phyloP scores from a whole-genome alignment of 1,140 invertebrate genomes.

The Hylaeus anthracinus region DNA sequence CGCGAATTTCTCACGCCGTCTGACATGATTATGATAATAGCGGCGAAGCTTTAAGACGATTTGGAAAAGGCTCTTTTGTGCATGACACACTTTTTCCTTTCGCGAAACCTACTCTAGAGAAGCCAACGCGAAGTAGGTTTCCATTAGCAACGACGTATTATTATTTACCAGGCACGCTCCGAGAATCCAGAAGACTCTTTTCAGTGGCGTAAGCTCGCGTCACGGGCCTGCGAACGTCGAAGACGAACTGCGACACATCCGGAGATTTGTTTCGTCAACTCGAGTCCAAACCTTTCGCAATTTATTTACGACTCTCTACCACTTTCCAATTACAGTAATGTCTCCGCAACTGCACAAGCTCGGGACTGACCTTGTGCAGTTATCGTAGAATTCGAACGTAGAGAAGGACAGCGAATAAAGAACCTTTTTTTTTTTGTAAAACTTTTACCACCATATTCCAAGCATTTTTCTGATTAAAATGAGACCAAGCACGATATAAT shows the following conservation, averaged over 20 bases:
- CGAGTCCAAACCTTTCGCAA: not conserved
- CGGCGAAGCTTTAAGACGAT: conserved; percentile 57
- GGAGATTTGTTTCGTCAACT: conserved; percentile 4
- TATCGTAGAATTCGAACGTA: too few species aligned
- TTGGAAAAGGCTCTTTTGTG: conserved; percentile 63
- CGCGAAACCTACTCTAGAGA: conserved; percentile 62
- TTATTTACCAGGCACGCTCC: conserved; percentile 59
- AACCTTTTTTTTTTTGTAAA: too few species aligned
- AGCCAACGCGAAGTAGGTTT: conserved; percentile 65
- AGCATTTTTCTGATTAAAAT: too few species aligned
- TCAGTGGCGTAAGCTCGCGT: conserved; percentile 34
- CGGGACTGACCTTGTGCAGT: too few species aligned
- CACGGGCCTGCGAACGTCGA: not conserved
- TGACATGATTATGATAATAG: conserved; percentile 35
- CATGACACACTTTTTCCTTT: conserved; percentile 65
- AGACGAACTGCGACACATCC: not conserved
- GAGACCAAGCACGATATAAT: too few species aligned
- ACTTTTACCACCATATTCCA: too few species aligned
- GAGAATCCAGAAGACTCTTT: conserved; percentile 58
- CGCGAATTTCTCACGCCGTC: conserved; percentile 1
- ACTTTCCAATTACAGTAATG: too few species aligned
- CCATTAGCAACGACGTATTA: conserved; percentile 65
- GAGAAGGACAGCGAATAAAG: too few species aligned
- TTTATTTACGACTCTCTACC: too few species aligned
- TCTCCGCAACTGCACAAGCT: too few species aligned